A percentile compares a stretch with the other conserved stretches of the same genome.
Evolutionary conservation across 2,888 invertebrate genomes (phyloP).

Genomic region (Lasioglossum leucozonium): DNA sequence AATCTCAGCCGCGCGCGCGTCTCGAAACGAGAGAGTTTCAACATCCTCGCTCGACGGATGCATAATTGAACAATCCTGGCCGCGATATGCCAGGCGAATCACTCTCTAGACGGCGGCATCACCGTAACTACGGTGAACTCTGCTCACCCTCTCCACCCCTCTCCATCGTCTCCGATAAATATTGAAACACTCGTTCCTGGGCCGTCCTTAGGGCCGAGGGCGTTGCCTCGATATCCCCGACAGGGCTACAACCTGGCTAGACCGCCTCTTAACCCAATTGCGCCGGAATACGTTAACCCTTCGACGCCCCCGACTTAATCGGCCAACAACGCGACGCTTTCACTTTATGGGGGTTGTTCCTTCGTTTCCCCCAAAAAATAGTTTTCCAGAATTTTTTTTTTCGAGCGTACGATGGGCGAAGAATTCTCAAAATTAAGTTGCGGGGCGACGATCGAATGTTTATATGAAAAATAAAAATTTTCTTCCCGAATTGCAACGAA

Average conservation of each 20-base stretch:
- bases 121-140: slow-evolving; percentile 54
- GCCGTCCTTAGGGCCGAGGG: slow-evolving; percentile 20
- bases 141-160: slow-evolving; percentile 15
- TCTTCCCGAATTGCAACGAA: no score
- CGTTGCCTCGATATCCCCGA: slow-evolving; percentile 34
- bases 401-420: no score
- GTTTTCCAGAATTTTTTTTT: no score
- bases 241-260: not conserved
- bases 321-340: not conserved
- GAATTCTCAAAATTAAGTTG: no score
- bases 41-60: slow-evolving; percentile 33
- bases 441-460: no score
- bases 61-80: slow-evolving; percentile 63
- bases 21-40: slow-evolving; percentile 8
- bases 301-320: slow-evolving; percentile 1
- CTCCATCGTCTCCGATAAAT: slow-evolving; percentile 55
- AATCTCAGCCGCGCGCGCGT: slow-evolving; percentile 52
- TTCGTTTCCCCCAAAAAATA: no score
- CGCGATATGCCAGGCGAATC: slow-evolving; percentile 35
- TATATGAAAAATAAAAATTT: no score
- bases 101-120: slow-evolving; percentile 46
- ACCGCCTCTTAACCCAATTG: slow-evolving; percentile 48
- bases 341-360: not conserved
- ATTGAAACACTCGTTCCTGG: slow-evolving; percentile 50
- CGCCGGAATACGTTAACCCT: slow-evolving; percentile 14